Base-by-base conservation (phyloP, 2,113 vertebrate genomes). In the Chaetops frenatus region DNA sequence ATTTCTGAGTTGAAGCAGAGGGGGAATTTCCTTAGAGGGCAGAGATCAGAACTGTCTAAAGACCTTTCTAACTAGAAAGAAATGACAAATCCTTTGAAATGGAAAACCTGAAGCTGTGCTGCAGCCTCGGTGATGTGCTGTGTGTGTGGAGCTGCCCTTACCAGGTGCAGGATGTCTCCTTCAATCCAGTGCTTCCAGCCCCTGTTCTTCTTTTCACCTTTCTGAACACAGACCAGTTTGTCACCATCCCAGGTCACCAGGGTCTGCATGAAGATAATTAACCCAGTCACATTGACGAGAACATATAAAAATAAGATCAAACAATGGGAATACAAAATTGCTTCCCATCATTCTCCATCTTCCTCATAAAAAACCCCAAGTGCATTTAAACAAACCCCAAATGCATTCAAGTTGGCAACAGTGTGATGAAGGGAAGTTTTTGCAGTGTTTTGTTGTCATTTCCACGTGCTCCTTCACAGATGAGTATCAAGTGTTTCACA, bases 151-250 rank as follows among this genome's bases (percentile, higher is more conserved):
- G 56, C 25, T 20, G 70, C 64, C 84, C 98, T 98, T 98, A 99
- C 99, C 98, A 99, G 88, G 86, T 99, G 96, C 38, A 99, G 97
- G 82, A 98, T 67, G 89, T 99, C 99, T 76, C 98, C 99, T 89
- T 99, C 99, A 15, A 99, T 98, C 99, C 99, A 99, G 1, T 99
- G 98, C 87, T 90, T 99, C 99, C 99, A 99, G 85, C 99, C 99
- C 1, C 99, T 98, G 70, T 99, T 99, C 21, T 98, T 97, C 94
- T 99, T 99, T 86, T 99, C 99, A 3, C 99, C 99, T 61, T 99
- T 99, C 97, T 99, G 99, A 53, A 99, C 98, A 64, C 98, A 98
- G 65, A 99, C 95, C 44, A 99, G 97, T 86, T 98, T 98, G 83
- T 99, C 98, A 6, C 99, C 99, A 27, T 99, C 98, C 99, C 99